phyloP scores from a whole-genome alignment of 2,797 vertebrate genomes.

The Gymnoscopelus braueri region DNA sequence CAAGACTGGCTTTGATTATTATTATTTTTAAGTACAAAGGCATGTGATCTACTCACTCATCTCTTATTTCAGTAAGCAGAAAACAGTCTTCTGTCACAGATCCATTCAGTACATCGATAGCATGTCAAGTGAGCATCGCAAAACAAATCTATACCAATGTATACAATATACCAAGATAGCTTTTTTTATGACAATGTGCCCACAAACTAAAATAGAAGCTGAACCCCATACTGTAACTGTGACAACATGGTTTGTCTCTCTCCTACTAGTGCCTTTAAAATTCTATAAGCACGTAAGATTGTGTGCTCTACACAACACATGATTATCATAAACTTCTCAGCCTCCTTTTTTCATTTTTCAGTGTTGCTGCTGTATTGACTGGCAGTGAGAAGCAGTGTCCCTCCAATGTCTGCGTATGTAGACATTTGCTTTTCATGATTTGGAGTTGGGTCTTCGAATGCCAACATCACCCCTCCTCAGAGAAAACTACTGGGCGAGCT shows the following conservation, averaged over 20 bases:
- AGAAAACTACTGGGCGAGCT: slow-evolving; percentile 55
- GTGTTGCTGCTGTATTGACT: slow-evolving; percentile 9
- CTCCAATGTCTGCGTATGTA: slow-evolving; percentile 52
- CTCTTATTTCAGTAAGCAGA: neutral
- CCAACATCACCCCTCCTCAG: slow-evolving; percentile 26
- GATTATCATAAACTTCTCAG: slow-evolving; percentile 40
- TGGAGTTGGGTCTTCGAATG: slow-evolving; percentile 35
- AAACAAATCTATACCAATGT: slow-evolving; percentile 49
- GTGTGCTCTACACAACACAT: slow-evolving; percentile 41
- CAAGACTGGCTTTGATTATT: slow-evolving; percentile 65
- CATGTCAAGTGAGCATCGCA: slow-evolving; percentile 45
- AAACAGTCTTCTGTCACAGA: slow-evolving; percentile 46
- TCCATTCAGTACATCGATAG: slow-evolving; percentile 59
- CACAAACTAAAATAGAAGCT: slow-evolving; percentile 60
- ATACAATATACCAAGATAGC: slow-evolving; percentile 61
- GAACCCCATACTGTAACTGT: slow-evolving; percentile 33
- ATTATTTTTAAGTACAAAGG: slow-evolving; percentile 33
- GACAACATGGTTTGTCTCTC: slow-evolving; percentile 47
- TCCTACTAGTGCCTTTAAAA: slow-evolving; percentile 47
- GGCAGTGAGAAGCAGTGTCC: slow-evolving; percentile 48
- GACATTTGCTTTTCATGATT: slow-evolving; percentile 45
- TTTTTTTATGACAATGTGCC: slow-evolving; percentile 64
- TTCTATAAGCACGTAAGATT: slow-evolving; percentile 45
- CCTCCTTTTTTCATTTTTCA: slow-evolving; percentile 17
- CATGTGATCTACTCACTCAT: neutral